A percentile compares a stretch with the other conserved stretches of the same genome.
These are phyloP conservation scores for Luehdorfia chinensis DNA, from an alignment of 1,140 invertebrate genomes.

Conservation along the genomic window DNA sequence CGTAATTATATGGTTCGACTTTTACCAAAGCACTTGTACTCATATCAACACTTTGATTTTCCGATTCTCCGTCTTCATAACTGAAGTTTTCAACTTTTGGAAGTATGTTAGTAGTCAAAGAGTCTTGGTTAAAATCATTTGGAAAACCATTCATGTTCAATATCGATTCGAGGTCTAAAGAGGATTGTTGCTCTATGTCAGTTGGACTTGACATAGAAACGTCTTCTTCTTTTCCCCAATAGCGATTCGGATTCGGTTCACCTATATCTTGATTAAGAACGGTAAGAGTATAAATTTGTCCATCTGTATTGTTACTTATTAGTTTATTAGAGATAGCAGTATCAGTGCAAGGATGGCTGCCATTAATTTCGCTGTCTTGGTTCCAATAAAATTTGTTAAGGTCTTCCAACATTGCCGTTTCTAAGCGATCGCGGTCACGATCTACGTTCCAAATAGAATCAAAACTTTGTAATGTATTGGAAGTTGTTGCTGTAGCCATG, in stretches of 20 bases:
- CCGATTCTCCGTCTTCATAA: conserved; percentile 79
- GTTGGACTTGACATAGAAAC: conserved; percentile 79
- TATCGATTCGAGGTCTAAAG: conserved; percentile 81
- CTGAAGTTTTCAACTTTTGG: conserved; percentile 80
- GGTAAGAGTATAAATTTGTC: conserved; percentile 82
- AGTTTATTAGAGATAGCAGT: conserved; percentile 72
- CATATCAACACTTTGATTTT: conserved; percentile 80
- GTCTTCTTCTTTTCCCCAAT: conserved; percentile 76
- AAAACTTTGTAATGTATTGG: conserved; percentile 74
- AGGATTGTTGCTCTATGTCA: conserved; percentile 77
- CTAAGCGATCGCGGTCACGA: conserved; percentile 82
- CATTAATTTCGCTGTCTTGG: conserved; percentile 78
- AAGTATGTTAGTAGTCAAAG: conserved; percentile 47
- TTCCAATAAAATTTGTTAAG: conserved; percentile 89
- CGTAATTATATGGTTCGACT: conserved; percentile 81
- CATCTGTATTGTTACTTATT: conserved; percentile 76
- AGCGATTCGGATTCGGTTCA: conserved; percentile 73
- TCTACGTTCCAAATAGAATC: conserved; percentile 85
- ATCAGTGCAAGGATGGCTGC: conserved; percentile 68
- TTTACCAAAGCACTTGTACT: conserved; percentile 80
- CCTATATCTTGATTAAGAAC: conserved; percentile 82
- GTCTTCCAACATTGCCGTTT: conserved; percentile 86
- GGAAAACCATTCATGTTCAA: conserved; percentile 80
- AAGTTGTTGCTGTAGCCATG: conserved; percentile 62
- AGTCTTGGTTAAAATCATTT: conserved; percentile 73